These are phyloP conservation scores for Uloborus diversus DNA, from an alignment of 1,140 invertebrate species.

Conservation along the genomic window DNA sequence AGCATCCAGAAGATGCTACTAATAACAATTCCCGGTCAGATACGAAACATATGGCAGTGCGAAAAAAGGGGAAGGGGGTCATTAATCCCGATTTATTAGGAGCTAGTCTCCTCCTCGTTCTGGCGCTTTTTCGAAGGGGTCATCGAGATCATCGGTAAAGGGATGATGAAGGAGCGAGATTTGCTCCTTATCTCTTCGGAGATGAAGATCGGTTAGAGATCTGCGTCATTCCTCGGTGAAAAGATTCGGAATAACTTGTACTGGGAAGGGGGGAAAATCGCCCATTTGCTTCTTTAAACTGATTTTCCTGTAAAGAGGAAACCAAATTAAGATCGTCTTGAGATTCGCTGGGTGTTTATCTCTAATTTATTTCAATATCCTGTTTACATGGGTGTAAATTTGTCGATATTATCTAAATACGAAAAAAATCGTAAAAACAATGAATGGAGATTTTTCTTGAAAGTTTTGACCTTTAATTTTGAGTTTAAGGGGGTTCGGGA, in stretches of 20 bases:
- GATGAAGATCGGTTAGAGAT: neutral
- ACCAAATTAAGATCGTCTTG: no score
- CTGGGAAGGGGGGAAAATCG: neutral
- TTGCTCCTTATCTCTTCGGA: neutral
- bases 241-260: neutral
- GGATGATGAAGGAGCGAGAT: slow-evolving; percentile 10
- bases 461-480: no score
- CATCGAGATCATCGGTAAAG: slow-evolving; percentile 1
- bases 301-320: neutral
- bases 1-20: slow-evolving; percentile 18
- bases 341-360: no score
- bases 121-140: slow-evolving; percentile 11
- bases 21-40: slow-evolving; percentile 8
- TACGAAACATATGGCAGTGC: slow-evolving; percentile 31
- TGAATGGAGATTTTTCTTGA: no score
- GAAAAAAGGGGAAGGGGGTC: neutral
- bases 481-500: no score
- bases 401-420: no score
- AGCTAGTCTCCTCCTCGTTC: slow-evolving; percentile 10
- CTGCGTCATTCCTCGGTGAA: neutral
- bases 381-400: no score
- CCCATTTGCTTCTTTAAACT: neutral
- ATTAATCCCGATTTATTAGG: slow-evolving; percentile 11
- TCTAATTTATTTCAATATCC: no score
- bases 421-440: no score